phyloP scores from a whole-genome alignment of 2,888 invertebrate species.

The Stegophylla sp. region DNA sequence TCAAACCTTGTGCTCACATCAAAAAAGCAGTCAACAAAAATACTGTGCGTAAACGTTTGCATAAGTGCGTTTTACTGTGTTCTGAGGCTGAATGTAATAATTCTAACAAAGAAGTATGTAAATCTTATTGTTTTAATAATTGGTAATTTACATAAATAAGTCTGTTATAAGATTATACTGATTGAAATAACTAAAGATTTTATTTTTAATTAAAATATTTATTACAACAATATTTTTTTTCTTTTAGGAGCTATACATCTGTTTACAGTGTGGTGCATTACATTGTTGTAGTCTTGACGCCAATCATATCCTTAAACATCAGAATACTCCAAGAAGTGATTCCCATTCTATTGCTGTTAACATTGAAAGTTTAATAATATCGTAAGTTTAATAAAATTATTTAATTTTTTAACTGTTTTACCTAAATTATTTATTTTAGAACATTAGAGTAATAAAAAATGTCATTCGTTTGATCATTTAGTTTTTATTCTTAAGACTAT shows the following conservation, averaged over 20 bases:
- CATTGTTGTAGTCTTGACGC: slow-evolving; percentile 75
- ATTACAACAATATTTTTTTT: slow-evolving; percentile 30
- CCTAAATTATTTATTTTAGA: no score
- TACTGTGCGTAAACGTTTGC: slow-evolving; percentile 70
- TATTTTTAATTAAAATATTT: not conserved
- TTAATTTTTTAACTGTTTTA: no score
- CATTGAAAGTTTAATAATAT: slow-evolving; percentile 66
- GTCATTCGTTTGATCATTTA: no score
- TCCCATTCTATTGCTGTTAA: slow-evolving; percentile 77
- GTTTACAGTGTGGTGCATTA: slow-evolving; percentile 80
- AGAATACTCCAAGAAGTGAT: slow-evolving; percentile 77
- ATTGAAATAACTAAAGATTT: not conserved
- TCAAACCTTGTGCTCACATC: slow-evolving; percentile 71
- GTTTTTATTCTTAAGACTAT: no score
- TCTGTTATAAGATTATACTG: not conserved
- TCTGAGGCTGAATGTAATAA: slow-evolving; percentile 69
- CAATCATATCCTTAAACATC: slow-evolving; percentile 79
- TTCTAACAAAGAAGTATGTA: slow-evolving; percentile 65
- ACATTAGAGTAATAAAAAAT: no score
- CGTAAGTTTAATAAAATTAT: slow-evolving; percentile 40
- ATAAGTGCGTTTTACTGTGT: slow-evolving; percentile 64
- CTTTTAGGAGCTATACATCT: slow-evolving; percentile 71
- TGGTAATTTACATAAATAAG: not conserved
- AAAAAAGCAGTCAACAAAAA: slow-evolving; percentile 73
- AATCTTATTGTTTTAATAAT: not conserved